Evolutionary conservation across 2,888 invertebrate species (phyloP).

Genomic region (Nomada hirtipes): DNA sequence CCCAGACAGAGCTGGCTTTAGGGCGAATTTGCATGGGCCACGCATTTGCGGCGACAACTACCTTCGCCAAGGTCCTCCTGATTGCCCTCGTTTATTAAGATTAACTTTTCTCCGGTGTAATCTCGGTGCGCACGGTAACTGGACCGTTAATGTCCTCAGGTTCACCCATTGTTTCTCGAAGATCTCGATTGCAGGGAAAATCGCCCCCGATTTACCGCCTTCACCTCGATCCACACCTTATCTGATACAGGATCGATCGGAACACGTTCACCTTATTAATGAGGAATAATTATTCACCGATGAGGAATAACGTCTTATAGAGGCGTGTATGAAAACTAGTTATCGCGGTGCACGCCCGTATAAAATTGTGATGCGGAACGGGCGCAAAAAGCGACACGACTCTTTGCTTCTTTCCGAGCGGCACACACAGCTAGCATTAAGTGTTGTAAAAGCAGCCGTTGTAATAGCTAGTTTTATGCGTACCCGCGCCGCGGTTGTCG

Average conservation of each 20-base stretch:
- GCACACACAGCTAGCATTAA: conserved; percentile 50
- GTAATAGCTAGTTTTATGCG: conserved; percentile 71
- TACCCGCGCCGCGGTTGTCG: conserved; percentile 53
- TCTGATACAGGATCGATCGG: conserved; percentile 29
- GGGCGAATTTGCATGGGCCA: conserved; percentile 82
- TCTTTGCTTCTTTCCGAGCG: conserved; percentile 21
- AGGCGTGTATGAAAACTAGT: conserved; percentile 39
- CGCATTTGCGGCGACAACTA: conserved; percentile 80
- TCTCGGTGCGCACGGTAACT: conserved; percentile 65
- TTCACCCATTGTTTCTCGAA: conserved; percentile 47
- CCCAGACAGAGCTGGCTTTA: conserved; percentile 65
- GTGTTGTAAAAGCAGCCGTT: conserved; percentile 64
- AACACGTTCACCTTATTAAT: conserved; percentile 42
- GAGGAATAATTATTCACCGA: conserved; percentile 58
- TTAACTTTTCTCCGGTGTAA: conserved; percentile 83
- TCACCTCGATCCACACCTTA: not conserved
- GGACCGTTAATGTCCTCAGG: conserved; percentile 28
- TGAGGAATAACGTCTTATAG: conserved; percentile 18
- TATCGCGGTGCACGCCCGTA: conserved; percentile 50
- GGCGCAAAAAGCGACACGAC: conserved; percentile 60
- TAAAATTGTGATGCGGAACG: conserved; percentile 62
- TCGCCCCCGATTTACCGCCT: conserved; percentile 20
- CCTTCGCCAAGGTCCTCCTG: conserved; percentile 67
- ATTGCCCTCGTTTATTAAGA: conserved; percentile 84
- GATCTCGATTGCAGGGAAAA: conserved; percentile 41